Conservation (phyloP, 2,113 vertebrate genomes). For the Nicator chloris region DNA sequence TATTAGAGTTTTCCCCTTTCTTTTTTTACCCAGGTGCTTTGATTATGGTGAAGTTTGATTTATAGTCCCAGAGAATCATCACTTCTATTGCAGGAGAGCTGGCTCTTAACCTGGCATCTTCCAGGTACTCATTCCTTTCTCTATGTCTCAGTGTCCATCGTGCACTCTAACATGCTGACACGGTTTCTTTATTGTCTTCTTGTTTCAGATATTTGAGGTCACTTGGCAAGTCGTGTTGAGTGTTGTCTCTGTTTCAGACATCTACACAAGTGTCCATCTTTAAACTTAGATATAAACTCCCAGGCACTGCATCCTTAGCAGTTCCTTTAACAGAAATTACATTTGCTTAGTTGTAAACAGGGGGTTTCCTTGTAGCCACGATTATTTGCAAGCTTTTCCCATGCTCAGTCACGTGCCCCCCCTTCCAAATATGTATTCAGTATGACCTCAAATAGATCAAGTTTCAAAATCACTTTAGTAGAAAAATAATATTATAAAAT, state of each 20-base stretch:
- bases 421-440: background rate
- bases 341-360: background rate
- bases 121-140: background rate
- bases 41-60: background rate
- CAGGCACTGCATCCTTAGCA: background rate
- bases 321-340: background rate
- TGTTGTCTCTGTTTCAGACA: background rate
- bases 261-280: background rate
- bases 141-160: background rate
- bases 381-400: background rate
- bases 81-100: background rate
- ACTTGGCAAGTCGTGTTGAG: background rate
- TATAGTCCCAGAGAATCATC: background rate
- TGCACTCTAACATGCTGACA: background rate
- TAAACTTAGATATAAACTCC: background rate
- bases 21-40: background rate
- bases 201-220: background rate
- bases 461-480: background rate
- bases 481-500: background rate
- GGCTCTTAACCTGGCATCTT: background rate
- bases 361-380: background rate
- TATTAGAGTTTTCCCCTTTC: background rate
- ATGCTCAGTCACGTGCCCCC: accelerated
- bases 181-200: background rate
- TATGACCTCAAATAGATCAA: background rate